These are phyloP conservation scores for Gobiocypris rarus DNA, from an alignment of 2,113 vertebrate species.

Conservation along the genomic window DNA sequence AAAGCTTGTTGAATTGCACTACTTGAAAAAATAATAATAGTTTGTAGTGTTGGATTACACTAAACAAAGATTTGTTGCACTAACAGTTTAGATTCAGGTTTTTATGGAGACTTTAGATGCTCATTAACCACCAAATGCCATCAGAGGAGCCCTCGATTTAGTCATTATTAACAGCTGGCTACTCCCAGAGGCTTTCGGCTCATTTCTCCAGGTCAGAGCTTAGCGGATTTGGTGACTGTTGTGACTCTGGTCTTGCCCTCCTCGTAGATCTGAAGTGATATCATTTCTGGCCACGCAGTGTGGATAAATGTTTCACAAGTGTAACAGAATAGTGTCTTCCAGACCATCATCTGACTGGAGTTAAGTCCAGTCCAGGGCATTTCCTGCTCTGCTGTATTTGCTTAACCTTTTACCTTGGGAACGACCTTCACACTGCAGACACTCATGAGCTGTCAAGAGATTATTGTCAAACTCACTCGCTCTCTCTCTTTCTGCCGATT, in stretches of 20 bases:
- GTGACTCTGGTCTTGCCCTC: constrained; percentile 69
- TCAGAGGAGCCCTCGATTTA: constrained; percentile 69
- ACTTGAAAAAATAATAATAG: too few relatives aligned
- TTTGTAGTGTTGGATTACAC: neutral
- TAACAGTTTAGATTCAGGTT: neutral
- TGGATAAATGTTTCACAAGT: constrained; percentile 60
- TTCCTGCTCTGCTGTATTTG: constrained; percentile 53
- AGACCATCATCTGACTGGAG: constrained; percentile 17
- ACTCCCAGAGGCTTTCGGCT: constrained; percentile 69
- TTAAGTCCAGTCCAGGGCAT: neutral
- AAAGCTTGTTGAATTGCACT: too few relatives aligned
- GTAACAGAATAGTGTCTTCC: neutral
- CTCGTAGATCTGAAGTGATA: constrained; percentile 72
- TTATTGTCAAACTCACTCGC: neutral
- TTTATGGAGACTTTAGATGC: constrained; percentile 54
- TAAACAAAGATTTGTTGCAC: neutral
- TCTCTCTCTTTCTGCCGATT: neutral
- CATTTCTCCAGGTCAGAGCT: constrained; percentile 65
- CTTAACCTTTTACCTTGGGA: constrained; percentile 76
- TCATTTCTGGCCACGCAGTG: constrained; percentile 66
- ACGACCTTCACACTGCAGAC: constrained; percentile 51
- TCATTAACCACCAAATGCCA: constrained; percentile 76
- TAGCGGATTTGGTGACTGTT: constrained; percentile 75
- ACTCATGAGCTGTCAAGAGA: constrained; percentile 62
- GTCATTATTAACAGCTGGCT: constrained; percentile 78